Evolutionary conservation across 2,888 invertebrate species (phyloP).

Genomic region (Saturnia japonica): DNA sequence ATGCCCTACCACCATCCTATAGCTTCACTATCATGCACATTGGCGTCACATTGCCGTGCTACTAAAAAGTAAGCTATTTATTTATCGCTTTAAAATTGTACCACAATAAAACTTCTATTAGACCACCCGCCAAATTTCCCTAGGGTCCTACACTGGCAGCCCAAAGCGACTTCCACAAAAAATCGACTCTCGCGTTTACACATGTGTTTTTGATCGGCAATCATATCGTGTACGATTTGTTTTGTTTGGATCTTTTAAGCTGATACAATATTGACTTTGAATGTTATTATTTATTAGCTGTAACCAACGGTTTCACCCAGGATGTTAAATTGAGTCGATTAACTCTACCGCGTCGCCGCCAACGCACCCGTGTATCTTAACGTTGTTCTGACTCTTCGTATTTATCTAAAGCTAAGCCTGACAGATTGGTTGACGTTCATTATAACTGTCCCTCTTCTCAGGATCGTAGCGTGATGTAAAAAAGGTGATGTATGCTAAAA

Average conservation of each 20-base stretch:
- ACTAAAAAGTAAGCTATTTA: background rate
- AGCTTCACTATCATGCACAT: too few species aligned
- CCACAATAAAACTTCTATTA: conserved; percentile 40
- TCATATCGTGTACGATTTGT: conserved; percentile 9
- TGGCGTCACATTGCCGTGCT: too few species aligned
- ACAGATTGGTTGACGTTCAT: too few species aligned
- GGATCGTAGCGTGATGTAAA: too few species aligned
- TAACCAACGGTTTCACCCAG: background rate
- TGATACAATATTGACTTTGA: background rate
- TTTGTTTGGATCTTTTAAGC: background rate
- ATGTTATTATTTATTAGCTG: background rate
- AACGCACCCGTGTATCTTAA: too few species aligned
- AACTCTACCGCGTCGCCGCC: too few species aligned
- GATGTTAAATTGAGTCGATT: background rate
- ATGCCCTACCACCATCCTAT: too few species aligned
- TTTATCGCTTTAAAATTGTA: conserved; percentile 26
- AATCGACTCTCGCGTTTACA: conserved; percentile 37
- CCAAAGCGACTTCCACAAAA: conserved; percentile 39
- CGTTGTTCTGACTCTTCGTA: too few species aligned
- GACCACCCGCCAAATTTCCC: conserved; percentile 56
- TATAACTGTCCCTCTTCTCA: too few species aligned
- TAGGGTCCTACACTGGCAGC: conserved; percentile 35
- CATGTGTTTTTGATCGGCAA: conserved; percentile 31
- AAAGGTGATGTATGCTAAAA: too few species aligned
- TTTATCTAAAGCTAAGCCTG: too few species aligned